Evolutionary conservation across 1,140 invertebrate genomes (phyloP), one percentile per base, ranked within the genome.

Genomic region (Drosophila athabasca): DNA sequence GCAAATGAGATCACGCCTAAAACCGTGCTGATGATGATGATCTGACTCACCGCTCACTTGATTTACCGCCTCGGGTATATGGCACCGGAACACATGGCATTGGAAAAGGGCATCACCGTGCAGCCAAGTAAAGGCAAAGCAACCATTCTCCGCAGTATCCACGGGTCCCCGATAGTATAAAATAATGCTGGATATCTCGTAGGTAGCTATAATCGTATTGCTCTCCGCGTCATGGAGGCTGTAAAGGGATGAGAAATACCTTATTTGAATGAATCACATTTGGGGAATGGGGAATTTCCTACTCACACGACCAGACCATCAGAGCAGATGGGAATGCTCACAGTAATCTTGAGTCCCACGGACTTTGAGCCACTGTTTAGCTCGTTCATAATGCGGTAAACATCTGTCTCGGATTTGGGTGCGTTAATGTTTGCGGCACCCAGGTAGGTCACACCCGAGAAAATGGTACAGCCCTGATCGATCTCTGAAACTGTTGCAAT

Each of bases 51-150:
- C 93, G 60, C 93, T 94, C 70, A 96, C 96, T 94, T 95, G 93
- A 48, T 93, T 93, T 35, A 99, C 98, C n/a, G 97, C 97, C 93
- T 99, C 98, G n/a, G 96, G 95, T 90, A 98, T 96, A 91, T 98
- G 96, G 93, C 98, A 99, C 67, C 97, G 94, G 93, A 99, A 99
- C 26, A 99, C 97, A 93, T 99, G 97, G 93, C 98, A 99, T 92
- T 99, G 97, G 92, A 98, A 98, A 50, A 99, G 96, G 15, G 95
- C 96, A 81, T 98, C 96, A 4, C 96, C 96, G 90, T 99, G 98
- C 29, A 97, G 97, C 95, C 97, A 99, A 0, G 98, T 99, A 92
- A 99, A 99, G 39, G 98, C 98, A 93, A 99, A 99, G 92, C 98
- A 99, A 9, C 96, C 94, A 3, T 95, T 95, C 82, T 98, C 97